These are phyloP conservation scores for Acrobasis consociella DNA, from an alignment of 2,888 invertebrate genomes.

Conservation along the genomic window DNA sequence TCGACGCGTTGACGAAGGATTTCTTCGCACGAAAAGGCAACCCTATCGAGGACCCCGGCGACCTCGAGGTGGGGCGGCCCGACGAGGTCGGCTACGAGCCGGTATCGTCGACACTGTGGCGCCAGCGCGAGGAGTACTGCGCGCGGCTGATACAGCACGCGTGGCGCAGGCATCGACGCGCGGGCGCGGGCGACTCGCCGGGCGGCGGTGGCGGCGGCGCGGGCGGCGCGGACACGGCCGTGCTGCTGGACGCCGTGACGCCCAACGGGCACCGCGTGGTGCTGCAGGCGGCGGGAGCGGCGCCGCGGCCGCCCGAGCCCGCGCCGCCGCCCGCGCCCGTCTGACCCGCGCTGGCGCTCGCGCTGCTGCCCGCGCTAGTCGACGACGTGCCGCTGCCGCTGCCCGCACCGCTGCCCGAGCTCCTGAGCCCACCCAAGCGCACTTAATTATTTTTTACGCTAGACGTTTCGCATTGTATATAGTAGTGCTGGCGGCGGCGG, in stretches of 20 bases:
- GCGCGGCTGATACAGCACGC: conserved; percentile 97
- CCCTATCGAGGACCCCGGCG: conserved; percentile 95
- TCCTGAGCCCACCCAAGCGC: conserved; percentile 77
- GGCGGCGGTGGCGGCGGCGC: conserved; percentile 85
- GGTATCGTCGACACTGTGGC: conserved; percentile 96
- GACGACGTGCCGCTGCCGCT: conserved; percentile 78
- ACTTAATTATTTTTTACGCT: conserved; percentile 75
- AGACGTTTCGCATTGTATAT: conserved; percentile 61
- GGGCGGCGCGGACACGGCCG: conserved; percentile 90
- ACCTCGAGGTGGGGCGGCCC: conserved; percentile 93
- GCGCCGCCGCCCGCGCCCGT: conserved; percentile 87
- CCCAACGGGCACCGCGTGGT: conserved; percentile 96
- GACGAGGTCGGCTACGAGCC: conserved; percentile 96
- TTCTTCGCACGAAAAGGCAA: conserved; percentile 98
- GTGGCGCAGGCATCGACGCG: conserved; percentile 93
- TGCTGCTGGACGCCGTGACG: conserved; percentile 91
- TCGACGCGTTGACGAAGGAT: conserved; percentile 99
- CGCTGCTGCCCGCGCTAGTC: conserved; percentile 78
- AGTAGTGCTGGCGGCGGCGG: conserved; percentile 54
- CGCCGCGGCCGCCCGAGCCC: conserved; percentile 94
- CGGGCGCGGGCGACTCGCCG: conserved; percentile 79
- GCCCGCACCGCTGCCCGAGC: conserved; percentile 79
- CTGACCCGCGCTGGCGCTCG: conserved; percentile 80
- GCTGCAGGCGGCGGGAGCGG: conserved; percentile 93
- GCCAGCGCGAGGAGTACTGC: conserved; percentile 98